A percentile compares a stretch with the other conserved stretches of the same genome.
phyloP scores from a whole-genome alignment of 2,888 invertebrate genomes.

The Drosophila anceps region DNA sequence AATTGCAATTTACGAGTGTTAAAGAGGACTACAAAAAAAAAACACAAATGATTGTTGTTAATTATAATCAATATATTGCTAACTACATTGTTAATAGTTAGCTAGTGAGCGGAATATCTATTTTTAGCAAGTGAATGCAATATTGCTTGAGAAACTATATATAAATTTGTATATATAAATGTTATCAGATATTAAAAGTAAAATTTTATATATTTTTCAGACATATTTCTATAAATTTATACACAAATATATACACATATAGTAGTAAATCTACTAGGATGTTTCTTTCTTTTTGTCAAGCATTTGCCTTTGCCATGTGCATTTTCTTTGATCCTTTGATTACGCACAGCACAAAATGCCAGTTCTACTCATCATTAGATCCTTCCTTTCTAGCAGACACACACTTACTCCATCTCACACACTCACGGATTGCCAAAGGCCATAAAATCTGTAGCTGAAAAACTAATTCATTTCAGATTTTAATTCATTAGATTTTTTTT shows the following conservation, averaged over 20 bases:
- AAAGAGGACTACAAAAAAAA: neutral
- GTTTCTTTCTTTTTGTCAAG: too few species aligned
- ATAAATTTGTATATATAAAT: neutral
- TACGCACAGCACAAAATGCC: constrained; percentile 9
- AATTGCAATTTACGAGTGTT: constrained; percentile 25
- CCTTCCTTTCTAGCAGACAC: neutral
- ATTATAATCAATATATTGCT: constrained; percentile 10
- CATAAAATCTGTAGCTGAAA: constrained; percentile 47
- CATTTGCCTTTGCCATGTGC: constrained; percentile 17
- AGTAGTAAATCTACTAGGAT: neutral
- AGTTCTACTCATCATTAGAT: neutral
- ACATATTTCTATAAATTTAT: neutral
- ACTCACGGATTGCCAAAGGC: constrained; percentile 33
- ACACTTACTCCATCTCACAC: too few species aligned
- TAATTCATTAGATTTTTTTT: constrained; percentile 56
- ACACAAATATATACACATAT: neutral
- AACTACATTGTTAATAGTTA: constrained; percentile 1
- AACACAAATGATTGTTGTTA: neutral
- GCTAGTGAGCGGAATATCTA: neutral
- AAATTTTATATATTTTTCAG: neutral
- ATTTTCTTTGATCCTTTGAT: constrained; percentile 33
- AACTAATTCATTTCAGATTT: constrained; percentile 64
- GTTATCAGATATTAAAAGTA: too few species aligned
- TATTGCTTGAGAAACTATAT: neutral
- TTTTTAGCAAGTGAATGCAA: neutral